These are phyloP conservation scores for Clupea harengus DNA, from an alignment of 2,113 vertebrate genomes.

Conservation along the genomic window DNA sequence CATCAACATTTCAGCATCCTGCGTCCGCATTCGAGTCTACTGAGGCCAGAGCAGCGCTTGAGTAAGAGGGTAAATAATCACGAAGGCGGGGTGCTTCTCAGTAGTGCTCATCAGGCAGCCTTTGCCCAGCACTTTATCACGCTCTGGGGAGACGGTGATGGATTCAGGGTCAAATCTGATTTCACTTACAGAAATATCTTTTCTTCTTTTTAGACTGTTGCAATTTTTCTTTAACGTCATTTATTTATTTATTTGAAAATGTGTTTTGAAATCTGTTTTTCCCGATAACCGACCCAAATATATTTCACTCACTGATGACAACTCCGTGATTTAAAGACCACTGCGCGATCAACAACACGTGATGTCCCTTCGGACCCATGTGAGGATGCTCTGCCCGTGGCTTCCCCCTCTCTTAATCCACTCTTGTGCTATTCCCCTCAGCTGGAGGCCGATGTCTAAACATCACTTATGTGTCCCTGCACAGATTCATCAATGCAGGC, in stretches of 20 bases:
- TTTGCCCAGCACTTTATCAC: neutral
- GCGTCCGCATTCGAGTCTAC: neutral
- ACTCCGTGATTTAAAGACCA: neutral
- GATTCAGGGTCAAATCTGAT: neutral
- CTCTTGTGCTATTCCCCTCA: neutral
- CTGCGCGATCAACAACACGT: too few species aligned
- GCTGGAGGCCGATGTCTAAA: neutral
- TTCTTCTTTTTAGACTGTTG: neutral
- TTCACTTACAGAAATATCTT: neutral
- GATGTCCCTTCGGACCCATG: neutral
- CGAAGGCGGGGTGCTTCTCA: neutral
- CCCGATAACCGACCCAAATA: neutral
- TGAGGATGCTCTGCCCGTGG: neutral
- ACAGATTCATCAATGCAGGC: neutral
- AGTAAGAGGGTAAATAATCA: neutral
- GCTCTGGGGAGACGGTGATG: neutral
- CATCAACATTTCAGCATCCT: constrained; percentile 2
- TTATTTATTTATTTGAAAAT: neutral
- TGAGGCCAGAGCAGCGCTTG: neutral
- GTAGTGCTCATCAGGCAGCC: neutral
- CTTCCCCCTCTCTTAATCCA: neutral
- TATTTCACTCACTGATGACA: neutral
- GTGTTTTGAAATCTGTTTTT: neutral
- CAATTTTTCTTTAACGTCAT: neutral
- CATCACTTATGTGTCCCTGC: neutral